Evolutionary conservation across 1,140 invertebrate species (phyloP).

Genomic region (Stegodyphus dumicola): DNA sequence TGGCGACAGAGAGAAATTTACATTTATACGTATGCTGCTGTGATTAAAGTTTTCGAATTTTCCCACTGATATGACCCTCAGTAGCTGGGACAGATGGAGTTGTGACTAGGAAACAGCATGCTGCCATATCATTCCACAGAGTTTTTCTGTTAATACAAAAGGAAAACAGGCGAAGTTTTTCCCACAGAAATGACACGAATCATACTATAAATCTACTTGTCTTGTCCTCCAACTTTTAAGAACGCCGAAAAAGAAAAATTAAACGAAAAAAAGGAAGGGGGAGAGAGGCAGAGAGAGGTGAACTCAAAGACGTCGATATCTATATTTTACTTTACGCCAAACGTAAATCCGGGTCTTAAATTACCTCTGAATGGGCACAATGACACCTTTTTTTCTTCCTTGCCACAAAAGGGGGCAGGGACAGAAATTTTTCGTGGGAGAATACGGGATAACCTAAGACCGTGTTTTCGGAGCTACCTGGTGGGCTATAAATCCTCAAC

Average conservation of each 20-base stretch:
- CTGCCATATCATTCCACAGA: too few relatives aligned
- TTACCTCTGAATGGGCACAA: slow-evolving; percentile 56
- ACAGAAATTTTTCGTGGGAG: slow-evolving; percentile 40
- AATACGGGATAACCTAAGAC: slow-evolving; percentile 28
- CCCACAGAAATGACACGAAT: slow-evolving; percentile 44
- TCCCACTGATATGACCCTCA: too few relatives aligned
- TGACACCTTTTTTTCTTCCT: slow-evolving; percentile 51
- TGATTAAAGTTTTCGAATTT: too few relatives aligned
- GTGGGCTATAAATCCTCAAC: slow-evolving; percentile 54
- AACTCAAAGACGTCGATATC: slow-evolving; percentile 47
- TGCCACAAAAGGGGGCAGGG: slow-evolving; percentile 7
- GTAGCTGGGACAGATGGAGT: too few relatives aligned
- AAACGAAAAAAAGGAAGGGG: neutral
- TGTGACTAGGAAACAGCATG: too few relatives aligned
- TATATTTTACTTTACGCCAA: slow-evolving; percentile 57
- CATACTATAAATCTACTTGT: slow-evolving; percentile 45
- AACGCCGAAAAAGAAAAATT: slow-evolving; percentile 17
- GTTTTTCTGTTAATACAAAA: neutral
- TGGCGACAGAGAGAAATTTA: too few relatives aligned
- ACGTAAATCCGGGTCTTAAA: slow-evolving; percentile 61
- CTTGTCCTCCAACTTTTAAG: slow-evolving; percentile 42
- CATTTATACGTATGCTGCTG: too few relatives aligned
- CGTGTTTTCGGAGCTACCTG: slow-evolving; percentile 55
- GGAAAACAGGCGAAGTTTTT: slow-evolving; percentile 45
- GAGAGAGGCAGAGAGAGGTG: neutral